phyloP scores from a whole-genome alignment of 2,888 invertebrate genomes.

The Vanessa cardui region DNA sequence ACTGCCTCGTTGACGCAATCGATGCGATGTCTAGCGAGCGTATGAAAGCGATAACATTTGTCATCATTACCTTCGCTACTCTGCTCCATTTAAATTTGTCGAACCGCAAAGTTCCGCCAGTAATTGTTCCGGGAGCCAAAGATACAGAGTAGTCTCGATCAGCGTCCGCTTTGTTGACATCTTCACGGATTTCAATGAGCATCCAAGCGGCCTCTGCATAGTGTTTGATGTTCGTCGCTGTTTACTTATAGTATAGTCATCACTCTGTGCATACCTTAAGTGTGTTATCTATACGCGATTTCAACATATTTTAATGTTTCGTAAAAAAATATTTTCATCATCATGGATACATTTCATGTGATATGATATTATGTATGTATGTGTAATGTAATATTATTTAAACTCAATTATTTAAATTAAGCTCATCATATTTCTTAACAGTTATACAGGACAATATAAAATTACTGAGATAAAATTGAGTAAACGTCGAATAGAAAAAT shows the following conservation, averaged over 20 bases:
- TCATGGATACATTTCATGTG: no score
- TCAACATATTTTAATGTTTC: not conserved
- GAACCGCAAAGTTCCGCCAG: not conserved
- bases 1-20: no score
- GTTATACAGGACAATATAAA: no score
- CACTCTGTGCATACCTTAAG: not conserved
- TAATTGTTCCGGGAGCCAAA: constrained; percentile 1
- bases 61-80: not conserved
- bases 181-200: constrained; percentile 64
- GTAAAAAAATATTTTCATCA: no score
- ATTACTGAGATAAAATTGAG: no score
- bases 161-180: constrained; percentile 51
- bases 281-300: not conserved
- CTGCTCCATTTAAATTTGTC: not conserved
- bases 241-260: constrained; percentile 6
- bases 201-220: constrained; percentile 16
- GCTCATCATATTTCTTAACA: no score
- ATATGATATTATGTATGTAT: no score
- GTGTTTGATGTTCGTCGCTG: constrained; percentile 17
- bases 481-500: no score
- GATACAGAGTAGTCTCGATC: constrained; percentile 22
- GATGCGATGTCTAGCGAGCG: not conserved
- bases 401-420: no score
- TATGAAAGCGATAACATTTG: not conserved
- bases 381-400: no score